Evolutionary conservation across 2,797 vertebrate genomes (phyloP).

Genomic region (Phataginus tricuspis): DNA sequence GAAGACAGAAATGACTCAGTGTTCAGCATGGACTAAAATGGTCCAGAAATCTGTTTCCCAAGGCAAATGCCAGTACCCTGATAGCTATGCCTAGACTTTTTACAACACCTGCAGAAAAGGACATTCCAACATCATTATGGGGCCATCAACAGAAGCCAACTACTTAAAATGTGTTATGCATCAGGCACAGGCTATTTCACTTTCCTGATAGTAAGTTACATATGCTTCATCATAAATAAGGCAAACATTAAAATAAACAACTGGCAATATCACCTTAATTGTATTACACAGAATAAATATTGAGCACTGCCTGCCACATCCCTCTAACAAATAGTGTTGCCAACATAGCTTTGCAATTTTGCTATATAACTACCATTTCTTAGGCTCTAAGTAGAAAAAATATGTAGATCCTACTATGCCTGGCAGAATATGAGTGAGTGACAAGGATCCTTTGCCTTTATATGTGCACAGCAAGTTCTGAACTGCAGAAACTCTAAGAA

Average conservation of each 20-base stretch:
- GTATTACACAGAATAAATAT: slow-evolving; percentile 68
- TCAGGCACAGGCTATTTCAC: slow-evolving; percentile 59
- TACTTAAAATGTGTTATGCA: slow-evolving; percentile 74
- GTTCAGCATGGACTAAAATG: slow-evolving; percentile 58
- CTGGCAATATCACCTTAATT: slow-evolving; percentile 54
- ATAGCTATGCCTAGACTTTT: slow-evolving; percentile 58
- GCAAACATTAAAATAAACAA: slow-evolving; percentile 75
- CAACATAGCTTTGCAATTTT: slow-evolving; percentile 52
- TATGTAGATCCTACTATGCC: not conserved
- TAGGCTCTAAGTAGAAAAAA: slow-evolving; percentile 9
- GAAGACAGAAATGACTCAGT: slow-evolving; percentile 70
- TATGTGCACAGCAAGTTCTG: slow-evolving; percentile 20
- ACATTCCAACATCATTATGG: slow-evolving; percentile 69
- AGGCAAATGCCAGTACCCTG: slow-evolving; percentile 60
- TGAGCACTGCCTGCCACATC: not conserved
- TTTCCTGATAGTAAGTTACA: slow-evolving; percentile 71
- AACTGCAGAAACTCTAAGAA: slow-evolving; percentile 60
- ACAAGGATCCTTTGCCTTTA: not conserved
- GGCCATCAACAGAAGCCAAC: slow-evolving; percentile 66
- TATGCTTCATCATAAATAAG: slow-evolving; percentile 74
- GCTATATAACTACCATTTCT: slow-evolving; percentile 47
- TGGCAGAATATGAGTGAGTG: slow-evolving; percentile 34
- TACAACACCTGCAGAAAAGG: slow-evolving; percentile 65
- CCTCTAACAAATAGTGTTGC: slow-evolving; percentile 57
- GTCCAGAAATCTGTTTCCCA: slow-evolving; percentile 73